These are phyloP conservation scores for Phymastichus coffea DNA, from an alignment of 1,140 invertebrate species.

Conservation along the genomic window DNA sequence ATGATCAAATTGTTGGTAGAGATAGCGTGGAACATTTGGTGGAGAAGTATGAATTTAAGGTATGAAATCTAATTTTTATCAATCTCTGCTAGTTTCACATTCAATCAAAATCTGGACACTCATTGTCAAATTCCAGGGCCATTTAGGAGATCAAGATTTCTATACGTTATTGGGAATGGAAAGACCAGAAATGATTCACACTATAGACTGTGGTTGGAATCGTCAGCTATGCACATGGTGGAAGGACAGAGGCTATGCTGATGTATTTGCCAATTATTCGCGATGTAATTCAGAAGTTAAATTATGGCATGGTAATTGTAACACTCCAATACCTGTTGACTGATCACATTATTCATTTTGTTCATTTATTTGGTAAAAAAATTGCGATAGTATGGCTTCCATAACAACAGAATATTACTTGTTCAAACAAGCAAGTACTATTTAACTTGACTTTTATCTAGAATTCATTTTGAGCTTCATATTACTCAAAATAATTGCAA, in stretches of 20 bases:
- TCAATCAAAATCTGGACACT: too few species aligned
- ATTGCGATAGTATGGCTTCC: too few species aligned
- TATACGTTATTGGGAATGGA: constrained; percentile 77
- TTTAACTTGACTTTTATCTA: too few species aligned
- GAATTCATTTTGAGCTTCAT: too few species aligned
- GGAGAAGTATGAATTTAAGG: constrained; percentile 69
- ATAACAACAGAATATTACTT: too few species aligned
- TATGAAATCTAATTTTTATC: constrained; percentile 24
- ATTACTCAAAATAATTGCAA: too few species aligned
- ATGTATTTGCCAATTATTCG: constrained; percentile 77
- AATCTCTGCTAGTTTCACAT: background rate
- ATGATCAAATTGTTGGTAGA: constrained; percentile 60
- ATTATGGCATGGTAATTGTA: constrained; percentile 85
- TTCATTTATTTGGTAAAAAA: too few species aligned
- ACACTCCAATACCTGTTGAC: constrained; percentile 69
- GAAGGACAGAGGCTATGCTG: constrained; percentile 74
- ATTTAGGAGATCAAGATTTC: constrained; percentile 87
- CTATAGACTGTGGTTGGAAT: constrained; percentile 81
- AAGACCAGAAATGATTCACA: constrained; percentile 72
- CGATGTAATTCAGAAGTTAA: constrained; percentile 70
- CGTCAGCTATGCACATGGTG: constrained; percentile 84
- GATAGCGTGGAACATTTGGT: constrained; percentile 62
- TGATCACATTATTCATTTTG: too few species aligned
- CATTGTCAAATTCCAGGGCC: constrained; percentile 64
- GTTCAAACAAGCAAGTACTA: too few species aligned